These are phyloP conservation scores for Psilanteris sp. DNA, from an alignment of 1,140 invertebrate species.

Conservation along the genomic window DNA sequence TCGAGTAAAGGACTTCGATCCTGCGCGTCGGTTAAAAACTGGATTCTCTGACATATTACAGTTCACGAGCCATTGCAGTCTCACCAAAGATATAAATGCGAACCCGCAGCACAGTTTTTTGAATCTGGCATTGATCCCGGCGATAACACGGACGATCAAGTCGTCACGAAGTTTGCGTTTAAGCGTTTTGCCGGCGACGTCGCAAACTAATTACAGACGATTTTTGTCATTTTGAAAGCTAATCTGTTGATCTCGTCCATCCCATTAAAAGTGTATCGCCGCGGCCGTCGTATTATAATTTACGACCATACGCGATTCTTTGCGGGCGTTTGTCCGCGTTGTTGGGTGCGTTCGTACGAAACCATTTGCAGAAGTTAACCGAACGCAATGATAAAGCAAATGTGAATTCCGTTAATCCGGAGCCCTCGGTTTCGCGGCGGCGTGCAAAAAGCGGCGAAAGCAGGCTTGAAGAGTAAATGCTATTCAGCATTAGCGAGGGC, in stretches of 20 bases:
- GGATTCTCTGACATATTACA: no score
- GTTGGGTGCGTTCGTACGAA: constrained; percentile 6
- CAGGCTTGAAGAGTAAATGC: constrained; percentile 62
- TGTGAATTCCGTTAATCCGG: constrained; percentile 59
- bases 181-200: no score
- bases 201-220: no score
- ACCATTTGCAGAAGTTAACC: not conserved
- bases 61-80: no score
- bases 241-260: constrained; percentile 14
- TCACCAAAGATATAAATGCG: no score
- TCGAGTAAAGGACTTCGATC: no score
- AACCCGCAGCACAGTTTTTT: no score
- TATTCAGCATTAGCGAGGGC: constrained; percentile 53
- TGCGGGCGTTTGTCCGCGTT: not conserved
- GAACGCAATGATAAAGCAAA: constrained; percentile 35
- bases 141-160: no score
- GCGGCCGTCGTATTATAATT: not conserved
- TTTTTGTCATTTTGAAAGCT: no score
- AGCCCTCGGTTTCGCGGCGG: constrained; percentile 22
- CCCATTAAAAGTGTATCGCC: constrained; percentile 23
- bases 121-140: no score
- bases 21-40: no score
- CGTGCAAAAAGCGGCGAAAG: constrained; percentile 60
- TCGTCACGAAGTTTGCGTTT: no score
- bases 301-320: not conserved